Evolutionary conservation across 2,888 invertebrate species (phyloP).

Genomic region (Callyntrura sp.): DNA sequence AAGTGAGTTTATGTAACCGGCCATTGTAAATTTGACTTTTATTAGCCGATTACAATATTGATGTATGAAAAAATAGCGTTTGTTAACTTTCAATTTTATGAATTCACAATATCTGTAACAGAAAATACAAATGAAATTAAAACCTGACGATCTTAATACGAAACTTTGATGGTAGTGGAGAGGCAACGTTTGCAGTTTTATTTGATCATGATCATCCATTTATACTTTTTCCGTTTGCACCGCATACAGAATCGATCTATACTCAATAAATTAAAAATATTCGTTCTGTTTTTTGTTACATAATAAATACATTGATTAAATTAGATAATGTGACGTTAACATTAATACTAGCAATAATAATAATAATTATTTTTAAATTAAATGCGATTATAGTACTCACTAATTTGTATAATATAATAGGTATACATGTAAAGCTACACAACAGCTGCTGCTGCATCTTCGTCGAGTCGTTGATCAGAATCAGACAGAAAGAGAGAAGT

Average conservation of each 20-base stretch:
- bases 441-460: neutral
- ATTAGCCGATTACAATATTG: no score
- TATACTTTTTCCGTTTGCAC: conserved; percentile 49
- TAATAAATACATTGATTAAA: conserved; percentile 36
- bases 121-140: no score
- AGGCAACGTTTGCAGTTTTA: neutral
- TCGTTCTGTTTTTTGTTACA: conserved; percentile 16
- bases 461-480: neutral
- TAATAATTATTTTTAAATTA: conserved; percentile 1
- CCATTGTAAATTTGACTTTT: no score
- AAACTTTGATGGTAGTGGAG: neutral
- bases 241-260: conserved; percentile 8
- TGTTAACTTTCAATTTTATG: no score
- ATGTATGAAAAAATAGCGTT: no score
- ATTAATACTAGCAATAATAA: conserved; percentile 3
- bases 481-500: neutral
- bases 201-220: conserved; percentile 24
- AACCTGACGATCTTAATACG: conserved; percentile 19
- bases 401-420: neutral
- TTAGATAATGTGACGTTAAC: neutral
- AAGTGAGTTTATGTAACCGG: no score
- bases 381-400: no score
- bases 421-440: conserved; percentile 6
- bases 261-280: conserved; percentile 52
- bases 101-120: no score